Percentiles rank a stretch among this genome's conserved stretches.
Evolutionary conservation across 2,113 vertebrate genomes (phyloP).

Genomic region (Thunnus maccoyii): DNA sequence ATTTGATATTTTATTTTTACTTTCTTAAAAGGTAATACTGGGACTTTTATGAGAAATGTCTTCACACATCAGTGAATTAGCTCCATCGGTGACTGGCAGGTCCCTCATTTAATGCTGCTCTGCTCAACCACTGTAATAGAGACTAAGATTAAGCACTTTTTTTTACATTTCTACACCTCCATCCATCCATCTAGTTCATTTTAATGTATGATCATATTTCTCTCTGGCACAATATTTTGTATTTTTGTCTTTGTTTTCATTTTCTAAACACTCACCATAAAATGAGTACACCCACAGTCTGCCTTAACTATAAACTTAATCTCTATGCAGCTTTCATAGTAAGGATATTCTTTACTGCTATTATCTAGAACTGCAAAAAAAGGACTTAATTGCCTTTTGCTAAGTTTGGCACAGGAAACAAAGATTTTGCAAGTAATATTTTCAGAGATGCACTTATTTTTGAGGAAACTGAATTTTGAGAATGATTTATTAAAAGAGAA

Average conservation of each 20-base stretch:
- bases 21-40: neutral
- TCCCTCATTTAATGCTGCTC: conserved; percentile 23
- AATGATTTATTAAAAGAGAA: neutral
- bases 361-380: conserved; percentile 54
- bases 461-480: neutral
- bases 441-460: neutral
- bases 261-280: conserved; percentile 10
- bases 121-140: neutral
- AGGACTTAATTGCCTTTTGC: conserved; percentile 48
- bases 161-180: neutral
- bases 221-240: neutral
- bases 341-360: conserved; percentile 11
- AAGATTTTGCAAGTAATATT: too few relatives aligned
- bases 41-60: conserved; percentile 18
- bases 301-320: conserved; percentile 32
- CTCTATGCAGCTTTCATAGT: conserved; percentile 39
- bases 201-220: neutral
- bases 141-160: neutral
- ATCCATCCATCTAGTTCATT: neutral
- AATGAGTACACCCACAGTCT: conserved; percentile 2
- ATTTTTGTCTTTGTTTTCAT: neutral
- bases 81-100: neutral
- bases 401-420: neutral
- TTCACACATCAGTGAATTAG: conserved; percentile 12
- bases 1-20: conserved; percentile 11